A percentile compares a stretch with the other conserved stretches of the same genome.
phyloP scores from a whole-genome alignment of 1,140 invertebrate species.

The Charaxes varanes region DNA sequence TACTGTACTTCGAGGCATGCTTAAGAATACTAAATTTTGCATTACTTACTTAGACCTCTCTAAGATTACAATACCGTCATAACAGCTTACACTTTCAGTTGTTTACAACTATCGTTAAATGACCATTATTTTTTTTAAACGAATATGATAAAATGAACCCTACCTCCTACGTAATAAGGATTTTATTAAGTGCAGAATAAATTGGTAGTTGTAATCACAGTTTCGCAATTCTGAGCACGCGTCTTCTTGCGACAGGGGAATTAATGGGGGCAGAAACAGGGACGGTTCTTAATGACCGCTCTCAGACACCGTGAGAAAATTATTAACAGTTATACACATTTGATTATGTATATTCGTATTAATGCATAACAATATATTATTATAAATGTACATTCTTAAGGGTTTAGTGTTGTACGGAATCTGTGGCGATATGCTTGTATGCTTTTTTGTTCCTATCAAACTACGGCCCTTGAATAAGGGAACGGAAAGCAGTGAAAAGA shows the following conservation, averaged over 20 bases:
- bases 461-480: too few relatives aligned
- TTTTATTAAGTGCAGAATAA: not conserved
- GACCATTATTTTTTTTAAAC: not conserved
- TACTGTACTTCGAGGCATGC: too few relatives aligned
- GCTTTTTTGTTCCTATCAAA: too few relatives aligned
- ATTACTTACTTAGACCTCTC: too few relatives aligned
- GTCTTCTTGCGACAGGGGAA: slow-evolving; percentile 6
- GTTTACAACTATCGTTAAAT: not conserved
- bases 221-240: slow-evolving; percentile 6
- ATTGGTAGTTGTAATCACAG: slow-evolving; percentile 4
- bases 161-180: not conserved
- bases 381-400: too few relatives aligned
- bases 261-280: slow-evolving; percentile 5
- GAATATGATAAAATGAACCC: slow-evolving; percentile 2
- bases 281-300: slow-evolving; percentile 6
- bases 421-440: too few relatives aligned
- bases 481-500: too few relatives aligned
- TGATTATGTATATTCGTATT: too few relatives aligned
- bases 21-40: too few relatives aligned
- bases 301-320: slow-evolving; percentile 1
- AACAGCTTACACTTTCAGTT: slow-evolving; percentile 1
- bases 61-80: not conserved
- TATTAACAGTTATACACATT: too few relatives aligned
- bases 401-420: too few relatives aligned
- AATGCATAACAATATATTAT: too few relatives aligned